Conservation (phyloP, 37 sponge, comb jelly and placozoan genomes). For the Bolinopsis microptera region DNA sequence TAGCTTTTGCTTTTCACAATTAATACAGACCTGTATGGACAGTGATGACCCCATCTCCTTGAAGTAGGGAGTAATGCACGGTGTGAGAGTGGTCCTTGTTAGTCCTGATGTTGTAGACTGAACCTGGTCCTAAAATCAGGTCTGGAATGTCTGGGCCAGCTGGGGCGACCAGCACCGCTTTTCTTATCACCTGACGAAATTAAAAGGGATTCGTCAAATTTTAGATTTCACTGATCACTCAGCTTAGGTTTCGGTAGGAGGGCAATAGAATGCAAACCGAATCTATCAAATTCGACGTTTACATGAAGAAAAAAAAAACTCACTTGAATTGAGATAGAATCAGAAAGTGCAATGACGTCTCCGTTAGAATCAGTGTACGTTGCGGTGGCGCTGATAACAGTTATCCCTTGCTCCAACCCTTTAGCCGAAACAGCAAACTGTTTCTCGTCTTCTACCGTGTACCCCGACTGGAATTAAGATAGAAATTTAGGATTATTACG, state of each 20-base stretch:
- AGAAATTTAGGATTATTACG: too few relatives aligned
- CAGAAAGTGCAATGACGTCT: not conserved
- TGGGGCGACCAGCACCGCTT: slow-evolving; percentile 5
- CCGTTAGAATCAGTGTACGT: not conserved
- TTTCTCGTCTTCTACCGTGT: slow-evolving; percentile 19
- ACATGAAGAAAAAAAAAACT: too few relatives aligned
- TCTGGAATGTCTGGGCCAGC: not conserved
- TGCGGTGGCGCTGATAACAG: not conserved
- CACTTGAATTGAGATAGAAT: slow-evolving; percentile 30
- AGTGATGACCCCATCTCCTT: not conserved
- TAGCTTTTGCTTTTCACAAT: too few relatives aligned
- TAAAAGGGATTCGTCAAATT: too few relatives aligned
- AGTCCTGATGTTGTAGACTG: not conserved
- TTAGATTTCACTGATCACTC: too few relatives aligned
- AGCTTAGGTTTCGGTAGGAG: too few relatives aligned
- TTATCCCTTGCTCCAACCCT: not conserved
- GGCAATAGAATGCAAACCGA: too few relatives aligned
- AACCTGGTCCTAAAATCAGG: not conserved
- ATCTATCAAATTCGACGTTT: too few relatives aligned
- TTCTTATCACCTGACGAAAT: slow-evolving; percentile 4
- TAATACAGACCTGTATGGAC: not conserved
- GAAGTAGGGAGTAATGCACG: not conserved
- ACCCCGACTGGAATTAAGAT: not conserved
- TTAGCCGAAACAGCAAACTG: not conserved
- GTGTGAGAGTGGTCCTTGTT: slow-evolving; percentile 62